phyloP scores from a whole-genome alignment of 2,797 vertebrate species.

The Hyperoplus immaculatus region DNA sequence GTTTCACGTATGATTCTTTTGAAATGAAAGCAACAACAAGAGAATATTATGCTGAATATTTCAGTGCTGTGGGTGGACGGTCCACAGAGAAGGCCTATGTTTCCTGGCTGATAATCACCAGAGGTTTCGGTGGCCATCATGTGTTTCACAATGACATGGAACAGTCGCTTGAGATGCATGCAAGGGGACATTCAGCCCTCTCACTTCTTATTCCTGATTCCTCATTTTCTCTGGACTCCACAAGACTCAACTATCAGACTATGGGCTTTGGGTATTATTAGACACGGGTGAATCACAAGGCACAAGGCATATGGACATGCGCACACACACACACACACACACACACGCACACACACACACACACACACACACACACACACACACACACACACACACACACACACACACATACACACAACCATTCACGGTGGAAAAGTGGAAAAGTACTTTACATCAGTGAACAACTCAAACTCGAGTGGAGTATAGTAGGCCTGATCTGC shows the following conservation, averaged over 20 bases:
- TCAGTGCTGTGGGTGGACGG: slow-evolving; percentile 66
- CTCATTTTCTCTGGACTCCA: slow-evolving; percentile 85
- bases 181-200: slow-evolving; percentile 83
- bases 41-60: slow-evolving; percentile 2
- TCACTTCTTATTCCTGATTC: slow-evolving; percentile 92
- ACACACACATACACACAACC: not conserved
- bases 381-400: slow-evolving; percentile 5
- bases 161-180: slow-evolving; percentile 68
- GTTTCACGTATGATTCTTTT: not conserved
- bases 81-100: slow-evolving; percentile 62
- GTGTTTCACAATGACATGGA: slow-evolving; percentile 88
- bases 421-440: slow-evolving; percentile 1
- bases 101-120: slow-evolving; percentile 78
- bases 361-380: slow-evolving; percentile 13
- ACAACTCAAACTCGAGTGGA: not conserved
- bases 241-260: slow-evolving; percentile 70
- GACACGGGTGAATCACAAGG: slow-evolving; percentile 74
- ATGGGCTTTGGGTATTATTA: slow-evolving; percentile 75
- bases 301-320: slow-evolving; percentile 35
- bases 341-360: slow-evolving; percentile 17
- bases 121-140: slow-evolving; percentile 84
- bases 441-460: not conserved
- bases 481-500: not conserved
- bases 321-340: slow-evolving; percentile 17
- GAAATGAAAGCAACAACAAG: slow-evolving; percentile 7